Percentiles rank a stretch among this genome's conserved stretches.
Conservation (phyloP, 2,888 invertebrate genomes). For the Hirtodrosophila trivittata region DNA sequence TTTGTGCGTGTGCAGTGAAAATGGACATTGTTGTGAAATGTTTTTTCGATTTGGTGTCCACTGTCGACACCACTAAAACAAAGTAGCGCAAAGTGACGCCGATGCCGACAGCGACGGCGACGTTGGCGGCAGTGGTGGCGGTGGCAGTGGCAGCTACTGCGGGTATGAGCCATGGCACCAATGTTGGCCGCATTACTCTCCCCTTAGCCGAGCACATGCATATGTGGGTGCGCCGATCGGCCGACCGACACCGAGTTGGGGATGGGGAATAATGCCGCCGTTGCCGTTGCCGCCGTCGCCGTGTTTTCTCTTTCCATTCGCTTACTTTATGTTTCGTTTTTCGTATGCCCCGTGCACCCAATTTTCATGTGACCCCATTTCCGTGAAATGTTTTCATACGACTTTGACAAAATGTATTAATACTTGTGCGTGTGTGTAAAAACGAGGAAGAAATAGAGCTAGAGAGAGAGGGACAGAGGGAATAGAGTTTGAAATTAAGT, state of each 20-base stretch:
- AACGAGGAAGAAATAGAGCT: neutral
- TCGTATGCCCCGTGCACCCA: constrained; percentile 54
- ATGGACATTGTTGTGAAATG: constrained; percentile 79
- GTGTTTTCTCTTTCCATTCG: constrained; percentile 60
- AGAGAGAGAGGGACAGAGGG: constrained; percentile 2
- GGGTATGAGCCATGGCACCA: constrained; percentile 38
- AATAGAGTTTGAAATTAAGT: constrained; percentile 19
- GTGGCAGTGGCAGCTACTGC: constrained; percentile 38
- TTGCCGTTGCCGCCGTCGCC: constrained; percentile 4
- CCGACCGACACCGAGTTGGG: constrained; percentile 47
- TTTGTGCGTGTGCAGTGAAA: constrained; percentile 57
- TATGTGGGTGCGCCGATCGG: constrained; percentile 76
- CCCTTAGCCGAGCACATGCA: constrained; percentile 14
- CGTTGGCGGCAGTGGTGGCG: constrained; percentile 16
- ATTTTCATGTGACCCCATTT: constrained; percentile 72
- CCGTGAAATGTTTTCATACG: constrained; percentile 67
- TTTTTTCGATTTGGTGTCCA: constrained; percentile 70
- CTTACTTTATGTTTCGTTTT: constrained; percentile 70
- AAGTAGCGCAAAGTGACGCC: constrained; percentile 60
- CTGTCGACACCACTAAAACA: constrained; percentile 72
- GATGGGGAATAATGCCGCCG: constrained; percentile 6
- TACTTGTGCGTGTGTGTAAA: constrained; percentile 9
- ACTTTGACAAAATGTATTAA: constrained; percentile 58
- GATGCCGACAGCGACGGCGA: constrained; percentile 19
- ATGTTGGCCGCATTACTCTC: constrained; percentile 34